These are phyloP conservation scores for Lithobates sylvaticus DNA, from an alignment of 2,797 vertebrate species.

Conservation along the genomic window DNA sequence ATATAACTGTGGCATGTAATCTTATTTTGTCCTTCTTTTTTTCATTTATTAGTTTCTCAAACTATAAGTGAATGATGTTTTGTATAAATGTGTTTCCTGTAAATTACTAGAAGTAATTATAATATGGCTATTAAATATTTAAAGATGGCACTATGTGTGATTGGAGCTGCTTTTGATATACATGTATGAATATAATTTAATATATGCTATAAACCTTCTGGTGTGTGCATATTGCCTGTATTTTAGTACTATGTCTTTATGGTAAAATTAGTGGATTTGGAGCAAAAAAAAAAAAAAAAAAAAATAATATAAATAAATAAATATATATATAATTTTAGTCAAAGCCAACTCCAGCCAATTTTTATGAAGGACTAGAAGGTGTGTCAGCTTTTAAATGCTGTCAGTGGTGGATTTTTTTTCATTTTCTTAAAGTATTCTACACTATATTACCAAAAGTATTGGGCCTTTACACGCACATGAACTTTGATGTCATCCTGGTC, in stretches of 20 bases:
- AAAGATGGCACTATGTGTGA: constrained; percentile 10
- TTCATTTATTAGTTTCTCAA: background rate
- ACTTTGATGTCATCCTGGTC: too few species aligned
- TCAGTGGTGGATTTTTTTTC: too few species aligned
- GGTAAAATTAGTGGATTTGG: too few species aligned
- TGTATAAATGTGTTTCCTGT: constrained; percentile 55
- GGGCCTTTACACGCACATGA: too few species aligned
- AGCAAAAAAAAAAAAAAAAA: too few species aligned
- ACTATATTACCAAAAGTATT: too few species aligned
- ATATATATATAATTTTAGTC: too few species aligned
- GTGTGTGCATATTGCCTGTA: background rate
- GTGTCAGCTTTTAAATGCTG: too few species aligned
- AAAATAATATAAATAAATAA: too few species aligned
- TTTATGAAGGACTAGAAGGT: too few species aligned
- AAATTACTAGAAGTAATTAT: constrained; percentile 58
- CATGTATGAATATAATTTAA: background rate
- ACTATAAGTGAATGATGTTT: constrained; percentile 25
- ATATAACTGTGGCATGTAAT: constrained; percentile 18
- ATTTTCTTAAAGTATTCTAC: too few species aligned
- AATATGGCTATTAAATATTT: constrained; percentile 50
- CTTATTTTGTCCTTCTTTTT: constrained; percentile 23
- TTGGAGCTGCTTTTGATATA: background rate
- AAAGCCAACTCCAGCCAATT: too few species aligned
- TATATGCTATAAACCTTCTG: background rate
- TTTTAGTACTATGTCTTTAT: background rate